Conservation (phyloP, 2,888 invertebrate species). For the Heteropelma amictum region DNA sequence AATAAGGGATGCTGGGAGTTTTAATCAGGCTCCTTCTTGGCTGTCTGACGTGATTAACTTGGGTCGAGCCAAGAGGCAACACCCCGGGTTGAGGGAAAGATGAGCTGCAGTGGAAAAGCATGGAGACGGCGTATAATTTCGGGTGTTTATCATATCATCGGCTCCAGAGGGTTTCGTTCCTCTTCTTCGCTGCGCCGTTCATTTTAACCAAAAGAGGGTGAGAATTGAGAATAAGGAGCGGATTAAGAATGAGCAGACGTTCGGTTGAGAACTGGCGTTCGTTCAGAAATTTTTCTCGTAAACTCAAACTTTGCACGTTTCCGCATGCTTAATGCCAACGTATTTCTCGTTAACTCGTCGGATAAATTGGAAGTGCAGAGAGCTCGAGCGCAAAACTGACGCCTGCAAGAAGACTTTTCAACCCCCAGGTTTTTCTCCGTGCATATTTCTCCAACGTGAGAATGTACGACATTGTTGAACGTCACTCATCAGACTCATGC, state of each 20-base stretch:
- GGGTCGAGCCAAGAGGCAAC: constrained; percentile 56
- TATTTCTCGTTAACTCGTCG: constrained; percentile 31
- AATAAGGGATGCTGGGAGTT: constrained; percentile 69
- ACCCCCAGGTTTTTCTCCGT: no score
- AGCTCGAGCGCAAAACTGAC: no score
- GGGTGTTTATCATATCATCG: constrained; percentile 72
- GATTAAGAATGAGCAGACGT: background rate
- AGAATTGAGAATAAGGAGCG: constrained; percentile 15
- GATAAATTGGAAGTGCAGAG: background rate
- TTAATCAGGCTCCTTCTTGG: constrained; percentile 73
- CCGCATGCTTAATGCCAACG: background rate
- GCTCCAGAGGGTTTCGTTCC: constrained; percentile 58
- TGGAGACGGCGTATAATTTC: constrained; percentile 68
- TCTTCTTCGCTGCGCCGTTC: constrained; percentile 20
- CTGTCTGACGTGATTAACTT: constrained; percentile 73
- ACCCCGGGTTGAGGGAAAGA: constrained; percentile 30
- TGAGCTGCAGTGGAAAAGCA: constrained; percentile 41
- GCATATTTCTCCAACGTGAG: no score
- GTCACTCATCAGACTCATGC: no score
- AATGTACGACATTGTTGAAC: no score
- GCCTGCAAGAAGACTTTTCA: no score
- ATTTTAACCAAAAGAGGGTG: background rate
- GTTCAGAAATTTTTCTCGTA: constrained; percentile 25
- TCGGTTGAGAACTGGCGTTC: background rate
- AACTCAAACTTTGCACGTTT: constrained; percentile 21